Evolutionary conservation across 2,888 invertebrate species (phyloP), one percentile per base, ranked within the genome.

Genomic region (Drosophila kuntzei): DNA sequence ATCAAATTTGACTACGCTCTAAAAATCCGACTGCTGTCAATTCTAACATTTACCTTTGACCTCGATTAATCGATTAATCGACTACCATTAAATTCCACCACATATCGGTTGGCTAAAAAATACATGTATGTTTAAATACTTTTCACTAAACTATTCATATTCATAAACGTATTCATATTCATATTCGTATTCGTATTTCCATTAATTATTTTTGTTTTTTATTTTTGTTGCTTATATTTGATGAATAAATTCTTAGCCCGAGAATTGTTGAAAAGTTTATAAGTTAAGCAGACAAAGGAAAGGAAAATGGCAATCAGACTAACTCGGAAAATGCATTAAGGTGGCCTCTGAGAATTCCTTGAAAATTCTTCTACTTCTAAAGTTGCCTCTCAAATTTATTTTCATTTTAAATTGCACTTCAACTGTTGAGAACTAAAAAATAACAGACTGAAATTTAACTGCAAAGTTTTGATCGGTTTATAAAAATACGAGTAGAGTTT

Each of bases 191-290:
- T 18, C 37, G n/a, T 29, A 51, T 22, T 20, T 34, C n/a, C 32
- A 49, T 29, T 22, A 25, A 37, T n/a, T 37, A 27, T 9, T 53
- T 34, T 37, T 16, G 9, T 57, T 47, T 47, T 55, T 53, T 27
- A 46, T 20, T 14, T 60, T 47, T n/a, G n/a, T n/a, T n/a, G n/a
- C 47, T 58, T 46, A 63, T 62, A 76, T 39, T 58, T 66, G n/a
- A 61, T 61, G 61, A 63, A 71, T 29, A 61, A 71, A 71, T 37
- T 22, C 14, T 32, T 53, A 20, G 53, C 47, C 62, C 34, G n/a
- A 32, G 62, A 58, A 62, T 58, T 78, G 85, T 75, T 80, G 76
- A 76, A 78, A 80, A 80, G 72, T 80, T 80, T 59, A 25, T 16
- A 20, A 50, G 39, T n/a, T 60, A n/a, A 51, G 43, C 18, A 44